Evolutionary conservation across 2,113 vertebrate species (phyloP).

Genomic region (Dipodomys ordii): DNA sequence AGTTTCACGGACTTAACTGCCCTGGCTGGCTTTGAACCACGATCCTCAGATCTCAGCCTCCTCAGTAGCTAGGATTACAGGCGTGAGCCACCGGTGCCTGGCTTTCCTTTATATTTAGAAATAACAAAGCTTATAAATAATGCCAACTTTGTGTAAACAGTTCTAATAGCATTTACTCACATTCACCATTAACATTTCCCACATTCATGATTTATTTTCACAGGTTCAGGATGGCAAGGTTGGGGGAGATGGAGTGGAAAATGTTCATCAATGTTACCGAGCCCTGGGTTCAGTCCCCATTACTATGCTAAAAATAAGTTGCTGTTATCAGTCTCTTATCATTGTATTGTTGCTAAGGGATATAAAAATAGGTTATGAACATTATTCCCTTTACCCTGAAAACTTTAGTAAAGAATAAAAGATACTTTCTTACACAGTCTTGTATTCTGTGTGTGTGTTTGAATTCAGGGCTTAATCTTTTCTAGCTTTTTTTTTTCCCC

Average conservation of each 20-base stretch:
- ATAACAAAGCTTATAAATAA: slow-evolving; percentile 18
- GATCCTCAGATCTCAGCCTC: too few species aligned
- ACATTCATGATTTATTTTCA: slow-evolving; percentile 3
- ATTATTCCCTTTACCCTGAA: not conserved
- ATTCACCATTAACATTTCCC: not conserved
- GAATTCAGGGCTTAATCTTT: too few species aligned
- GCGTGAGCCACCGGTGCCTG: too few species aligned
- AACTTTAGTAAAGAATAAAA: slow-evolving; percentile 8
- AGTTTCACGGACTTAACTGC: too few species aligned
- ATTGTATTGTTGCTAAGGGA: slow-evolving; percentile 3
- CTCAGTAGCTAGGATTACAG: too few species aligned
- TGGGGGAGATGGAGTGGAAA: too few species aligned
- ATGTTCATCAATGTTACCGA: too few species aligned
- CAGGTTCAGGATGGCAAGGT: not conserved
- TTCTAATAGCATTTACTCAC: not conserved
- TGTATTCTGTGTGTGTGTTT: not conserved
- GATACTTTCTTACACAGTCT: not conserved
- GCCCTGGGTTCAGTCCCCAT: not conserved
- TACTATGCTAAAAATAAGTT: not conserved
- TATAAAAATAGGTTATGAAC: not conserved
- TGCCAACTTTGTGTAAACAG: not conserved
- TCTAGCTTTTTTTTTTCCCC: too few species aligned
- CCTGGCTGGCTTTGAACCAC: too few species aligned
- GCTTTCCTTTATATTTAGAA: slow-evolving; percentile 10
- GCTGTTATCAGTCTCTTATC: slow-evolving; percentile 25